A percentile compares a stretch with the other conserved stretches of the same genome.
Conservation (phyloP, 2,113 vertebrate species). For the Apus apus region DNA sequence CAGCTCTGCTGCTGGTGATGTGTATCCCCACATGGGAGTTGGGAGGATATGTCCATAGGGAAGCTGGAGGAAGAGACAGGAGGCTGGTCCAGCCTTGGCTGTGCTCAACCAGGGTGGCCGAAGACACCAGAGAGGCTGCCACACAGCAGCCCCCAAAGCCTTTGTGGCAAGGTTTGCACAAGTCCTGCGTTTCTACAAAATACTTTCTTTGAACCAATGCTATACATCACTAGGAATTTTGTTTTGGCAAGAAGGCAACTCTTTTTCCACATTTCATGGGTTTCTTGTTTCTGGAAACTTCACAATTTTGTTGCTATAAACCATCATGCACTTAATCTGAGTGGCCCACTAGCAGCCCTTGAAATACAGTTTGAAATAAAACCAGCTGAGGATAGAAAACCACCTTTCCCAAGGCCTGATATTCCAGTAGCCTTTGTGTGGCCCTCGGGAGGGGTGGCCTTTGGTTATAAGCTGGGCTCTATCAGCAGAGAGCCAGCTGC, state of each 20-base stretch:
- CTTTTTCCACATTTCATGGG: background rate
- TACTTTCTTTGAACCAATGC: background rate
- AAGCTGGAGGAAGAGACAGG: background rate
- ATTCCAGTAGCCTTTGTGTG: background rate
- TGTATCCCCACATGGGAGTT: background rate
- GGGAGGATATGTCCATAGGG: background rate
- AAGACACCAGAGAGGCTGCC: background rate
- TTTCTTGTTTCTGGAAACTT: background rate
- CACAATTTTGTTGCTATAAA: background rate
- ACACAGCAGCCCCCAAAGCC: background rate
- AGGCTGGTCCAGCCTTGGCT: background rate
- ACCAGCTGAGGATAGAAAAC: background rate
- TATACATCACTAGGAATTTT: background rate
- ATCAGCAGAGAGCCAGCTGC: background rate
- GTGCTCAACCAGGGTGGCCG: background rate
- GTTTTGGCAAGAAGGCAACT: background rate
- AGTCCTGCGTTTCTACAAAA: background rate
- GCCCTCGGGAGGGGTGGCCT: constrained; percentile 7
- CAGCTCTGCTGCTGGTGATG: background rate
- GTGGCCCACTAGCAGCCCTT: background rate
- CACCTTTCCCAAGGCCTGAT: background rate
- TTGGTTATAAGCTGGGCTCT: background rate
- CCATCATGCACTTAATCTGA: background rate
- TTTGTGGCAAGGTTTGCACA: background rate
- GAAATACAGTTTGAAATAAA: background rate